Evolutionary conservation across 2,797 vertebrate species (phyloP).

Genomic region (Xiphorhynchus erythropygius): DNA sequence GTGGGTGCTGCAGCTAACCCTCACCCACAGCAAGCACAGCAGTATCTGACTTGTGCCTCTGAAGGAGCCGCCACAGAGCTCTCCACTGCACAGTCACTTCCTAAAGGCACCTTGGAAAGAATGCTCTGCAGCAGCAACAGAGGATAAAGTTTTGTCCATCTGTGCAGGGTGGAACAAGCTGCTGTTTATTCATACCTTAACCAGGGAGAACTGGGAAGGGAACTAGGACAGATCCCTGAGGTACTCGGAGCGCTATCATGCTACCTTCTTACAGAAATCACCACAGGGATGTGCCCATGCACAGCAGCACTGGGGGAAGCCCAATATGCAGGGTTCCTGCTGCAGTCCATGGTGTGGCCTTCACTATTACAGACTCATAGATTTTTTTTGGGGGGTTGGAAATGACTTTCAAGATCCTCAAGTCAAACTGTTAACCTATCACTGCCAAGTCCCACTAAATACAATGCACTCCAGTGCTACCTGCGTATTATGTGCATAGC

Average conservation of each 20-base stretch:
- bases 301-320: not conserved
- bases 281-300: not conserved
- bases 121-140: not conserved
- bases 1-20: not conserved
- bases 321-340: not conserved
- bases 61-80: not conserved
- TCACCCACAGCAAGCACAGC: not conserved
- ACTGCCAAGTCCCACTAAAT: not conserved
- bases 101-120: not conserved
- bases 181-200: not conserved
- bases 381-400: not conserved
- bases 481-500: not conserved
- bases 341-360: not conserved
- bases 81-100: not conserved
- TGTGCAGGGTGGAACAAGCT: not conserved
- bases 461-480: not conserved
- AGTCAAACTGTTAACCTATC: not conserved
- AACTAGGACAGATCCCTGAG: not conserved
- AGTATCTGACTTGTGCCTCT: not conserved
- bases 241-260: accelerated
- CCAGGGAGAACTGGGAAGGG: not conserved
- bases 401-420: not conserved
- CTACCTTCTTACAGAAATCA: not conserved
- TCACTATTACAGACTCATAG: accelerated
- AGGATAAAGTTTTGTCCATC: not conserved